Evolutionary conservation across 2,797 vertebrate species (phyloP).

Genomic region (Hippopotamyrus pictus): DNA sequence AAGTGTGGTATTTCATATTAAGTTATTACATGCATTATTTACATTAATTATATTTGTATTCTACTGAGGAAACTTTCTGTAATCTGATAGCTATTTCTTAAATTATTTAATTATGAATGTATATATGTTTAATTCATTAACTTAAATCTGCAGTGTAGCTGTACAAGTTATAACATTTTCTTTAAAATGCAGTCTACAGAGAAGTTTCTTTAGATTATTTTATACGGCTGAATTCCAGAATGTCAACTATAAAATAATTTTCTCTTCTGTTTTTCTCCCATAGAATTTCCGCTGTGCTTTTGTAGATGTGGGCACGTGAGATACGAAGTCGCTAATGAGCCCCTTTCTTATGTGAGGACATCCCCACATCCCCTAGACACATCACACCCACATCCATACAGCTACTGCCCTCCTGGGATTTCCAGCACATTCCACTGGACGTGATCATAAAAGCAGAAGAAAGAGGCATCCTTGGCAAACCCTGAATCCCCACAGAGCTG

Average conservation of each 20-base stretch:
- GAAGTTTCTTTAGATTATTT: neutral
- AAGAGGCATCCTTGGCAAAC: neutral
- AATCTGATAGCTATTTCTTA: neutral
- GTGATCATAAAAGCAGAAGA: neutral
- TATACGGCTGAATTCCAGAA: neutral
- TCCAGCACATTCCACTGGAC: neutral
- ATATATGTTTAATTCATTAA: neutral
- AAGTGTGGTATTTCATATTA: neutral
- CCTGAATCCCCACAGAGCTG: neutral
- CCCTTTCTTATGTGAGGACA: neutral
- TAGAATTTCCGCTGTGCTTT: slow-evolving; percentile 11
- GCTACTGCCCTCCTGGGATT: neutral
- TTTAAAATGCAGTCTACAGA: neutral
- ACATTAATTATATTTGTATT: neutral
- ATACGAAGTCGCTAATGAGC: neutral
- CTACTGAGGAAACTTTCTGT: neutral
- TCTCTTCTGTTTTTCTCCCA: slow-evolving; percentile 7
- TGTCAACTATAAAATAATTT: neutral
- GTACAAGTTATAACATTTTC: neutral
- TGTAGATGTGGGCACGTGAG: neutral
- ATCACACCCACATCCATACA: neutral
- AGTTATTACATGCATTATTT: neutral
- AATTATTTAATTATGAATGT: neutral
- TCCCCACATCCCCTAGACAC: neutral
- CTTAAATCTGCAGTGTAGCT: neutral